Percentiles rank a stretch among this genome's conserved stretches.
Conservation (phyloP, 2,113 vertebrate genomes). For the Nyctereutes procyonoides region DNA sequence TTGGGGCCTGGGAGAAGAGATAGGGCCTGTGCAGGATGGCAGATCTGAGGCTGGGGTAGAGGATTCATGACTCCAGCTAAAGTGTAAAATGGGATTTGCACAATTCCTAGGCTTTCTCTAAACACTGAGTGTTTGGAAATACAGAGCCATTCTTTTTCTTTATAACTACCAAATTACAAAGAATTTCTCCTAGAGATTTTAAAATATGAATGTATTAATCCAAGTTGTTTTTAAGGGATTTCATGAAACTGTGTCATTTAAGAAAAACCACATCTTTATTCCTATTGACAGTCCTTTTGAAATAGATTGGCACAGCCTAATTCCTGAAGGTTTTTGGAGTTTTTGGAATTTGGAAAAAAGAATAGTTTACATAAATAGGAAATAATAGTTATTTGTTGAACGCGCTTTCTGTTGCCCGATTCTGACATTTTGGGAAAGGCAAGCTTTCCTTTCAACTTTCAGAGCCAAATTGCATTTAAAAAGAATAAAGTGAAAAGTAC, state of each 20-base stretch:
- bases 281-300: not conserved
- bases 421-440: constrained; percentile 43
- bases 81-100: not conserved
- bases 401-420: not conserved
- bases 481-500: constrained; percentile 39
- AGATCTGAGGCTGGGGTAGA: fast-evolving
- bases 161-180: not conserved
- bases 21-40: no score
- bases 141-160: not conserved
- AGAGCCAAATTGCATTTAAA: constrained; percentile 4
- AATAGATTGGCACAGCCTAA: not conserved
- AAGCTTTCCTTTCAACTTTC: constrained; percentile 48
- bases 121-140: not conserved
- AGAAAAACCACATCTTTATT: constrained; percentile 50
- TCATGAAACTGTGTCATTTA: not conserved
- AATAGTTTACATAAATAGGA: constrained; percentile 49
- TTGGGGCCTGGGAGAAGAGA: not conserved
- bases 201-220: not conserved
- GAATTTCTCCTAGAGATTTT: constrained; percentile 38
- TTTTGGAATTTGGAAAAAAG: constrained; percentile 13
- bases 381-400: constrained; percentile 38
- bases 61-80: not conserved
- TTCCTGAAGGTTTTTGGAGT: constrained; percentile 22
- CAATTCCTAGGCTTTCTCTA: not conserved
- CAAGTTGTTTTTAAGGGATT: not conserved